These are phyloP conservation scores for Formica selysi DNA, from an alignment of 1,140 invertebrate species.

Conservation along the genomic window DNA sequence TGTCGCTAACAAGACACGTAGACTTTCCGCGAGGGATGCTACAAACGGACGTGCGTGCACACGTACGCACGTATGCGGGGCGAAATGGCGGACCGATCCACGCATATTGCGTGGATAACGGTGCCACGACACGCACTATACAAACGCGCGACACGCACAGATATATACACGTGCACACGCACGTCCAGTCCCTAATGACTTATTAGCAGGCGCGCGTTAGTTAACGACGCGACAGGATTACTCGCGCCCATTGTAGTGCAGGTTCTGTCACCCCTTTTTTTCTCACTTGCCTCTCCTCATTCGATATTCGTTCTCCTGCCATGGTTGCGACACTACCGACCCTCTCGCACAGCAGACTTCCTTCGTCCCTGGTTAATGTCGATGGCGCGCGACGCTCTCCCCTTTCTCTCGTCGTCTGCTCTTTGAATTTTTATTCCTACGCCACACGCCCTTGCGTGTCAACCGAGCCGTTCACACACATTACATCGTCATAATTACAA, in stretches of 20 bases:
- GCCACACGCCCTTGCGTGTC: not conserved
- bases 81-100: conserved; percentile 52
- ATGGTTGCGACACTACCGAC: conserved; percentile 16
- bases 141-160: not conserved
- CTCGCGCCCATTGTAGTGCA: conserved; percentile 68
- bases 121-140: conserved; percentile 37
- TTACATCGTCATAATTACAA: not conserved
- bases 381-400: not conserved
- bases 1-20: conserved; percentile 86
- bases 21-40: conserved; percentile 65
- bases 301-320: conserved; percentile 25
- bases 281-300: conserved; percentile 12
- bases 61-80: conserved; percentile 49
- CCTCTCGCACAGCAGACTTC: not conserved
- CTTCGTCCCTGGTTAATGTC: conserved; percentile 23
- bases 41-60: conserved; percentile 63
- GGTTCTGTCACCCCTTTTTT: conserved; percentile 48
- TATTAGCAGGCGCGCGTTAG: conserved; percentile 82
- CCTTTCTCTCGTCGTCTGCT: conserved; percentile 37
- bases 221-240: conserved; percentile 81
- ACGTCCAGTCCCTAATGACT: conserved; percentile 83
- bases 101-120: conserved; percentile 76
- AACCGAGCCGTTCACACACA: conserved; percentile 22
- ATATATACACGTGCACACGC: conserved; percentile 54
- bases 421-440: conserved; percentile 49